phyloP scores from a whole-genome alignment of 53 echinoderm and acorn worm species.

The Actinopyga echinites region DNA sequence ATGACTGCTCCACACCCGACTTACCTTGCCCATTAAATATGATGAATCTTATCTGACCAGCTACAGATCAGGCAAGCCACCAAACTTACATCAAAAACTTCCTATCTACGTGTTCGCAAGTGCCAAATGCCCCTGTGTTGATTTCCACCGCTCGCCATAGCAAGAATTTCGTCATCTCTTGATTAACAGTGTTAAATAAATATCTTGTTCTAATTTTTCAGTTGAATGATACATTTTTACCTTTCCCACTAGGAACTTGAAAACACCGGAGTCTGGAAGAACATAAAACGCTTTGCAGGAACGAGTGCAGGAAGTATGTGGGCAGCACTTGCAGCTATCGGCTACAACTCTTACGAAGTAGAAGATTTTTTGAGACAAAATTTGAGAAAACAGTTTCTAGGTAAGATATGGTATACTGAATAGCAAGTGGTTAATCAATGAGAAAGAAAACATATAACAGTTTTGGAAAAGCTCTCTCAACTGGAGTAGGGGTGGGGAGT shows the following conservation, averaged over 20 bases:
- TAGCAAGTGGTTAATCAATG: background rate
- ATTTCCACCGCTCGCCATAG: too few species aligned
- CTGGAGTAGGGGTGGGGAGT: too few species aligned
- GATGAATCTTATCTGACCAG: too few species aligned
- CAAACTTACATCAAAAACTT: too few species aligned
- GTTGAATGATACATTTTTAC: background rate
- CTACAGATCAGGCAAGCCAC: too few species aligned
- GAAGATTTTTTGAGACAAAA: constrained; percentile 71
- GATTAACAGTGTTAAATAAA: background rate
- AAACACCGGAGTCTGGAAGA: constrained; percentile 67
- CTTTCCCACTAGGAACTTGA: constrained; percentile 66
- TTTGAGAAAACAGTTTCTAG: constrained; percentile 67
- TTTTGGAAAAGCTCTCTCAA: too few species aligned
- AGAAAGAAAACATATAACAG: too few species aligned
- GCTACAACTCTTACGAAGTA: constrained; percentile 73
- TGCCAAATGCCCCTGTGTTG: too few species aligned
- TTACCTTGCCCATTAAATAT: too few species aligned
- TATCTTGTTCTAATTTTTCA: background rate
- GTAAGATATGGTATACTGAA: constrained; percentile 41
- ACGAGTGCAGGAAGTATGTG: constrained; percentile 91
- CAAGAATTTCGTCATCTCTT: background rate
- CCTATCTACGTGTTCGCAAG: too few species aligned
- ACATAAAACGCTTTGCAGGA: constrained; percentile 73
- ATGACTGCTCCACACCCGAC: too few species aligned
- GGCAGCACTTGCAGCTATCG: constrained; percentile 75